phyloP scores from a whole-genome alignment of 2,888 invertebrate genomes.

The Ceramica pisi region DNA sequence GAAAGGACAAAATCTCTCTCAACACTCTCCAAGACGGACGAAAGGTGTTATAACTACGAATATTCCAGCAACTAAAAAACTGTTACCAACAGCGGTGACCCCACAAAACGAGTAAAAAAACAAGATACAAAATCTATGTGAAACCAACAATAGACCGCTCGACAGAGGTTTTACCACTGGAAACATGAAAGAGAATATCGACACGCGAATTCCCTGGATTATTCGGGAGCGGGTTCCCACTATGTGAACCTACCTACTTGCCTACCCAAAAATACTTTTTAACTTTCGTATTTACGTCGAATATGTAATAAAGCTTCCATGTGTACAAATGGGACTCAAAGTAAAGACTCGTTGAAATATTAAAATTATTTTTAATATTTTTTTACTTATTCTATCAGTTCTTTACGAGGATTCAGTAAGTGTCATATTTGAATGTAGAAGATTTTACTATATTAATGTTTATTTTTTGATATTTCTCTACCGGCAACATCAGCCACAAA shows the following conservation, averaged over 20 bases:
- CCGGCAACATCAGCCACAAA: slow-evolving; percentile 42
- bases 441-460: slow-evolving; percentile 21
- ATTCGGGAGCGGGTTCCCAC: slow-evolving; percentile 70
- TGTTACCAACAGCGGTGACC: slow-evolving; percentile 65
- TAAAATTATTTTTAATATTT: slow-evolving; percentile 8
- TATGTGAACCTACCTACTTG: slow-evolving; percentile 14
- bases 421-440: slow-evolving; percentile 13
- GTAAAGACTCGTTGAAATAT: slow-evolving; percentile 24
- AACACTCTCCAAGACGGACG: slow-evolving; percentile 33
- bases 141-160: slow-evolving; percentile 76
- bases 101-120: slow-evolving; percentile 67
- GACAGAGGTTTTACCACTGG: slow-evolving; percentile 74
- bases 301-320: slow-evolving; percentile 6
- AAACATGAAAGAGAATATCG: slow-evolving; percentile 79
- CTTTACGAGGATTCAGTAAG: not conserved
- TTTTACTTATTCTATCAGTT: not conserved
- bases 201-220: slow-evolving; percentile 72
- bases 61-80: slow-evolving; percentile 55
- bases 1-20: slow-evolving; percentile 33
- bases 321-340: not conserved
- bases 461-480: slow-evolving; percentile 37
- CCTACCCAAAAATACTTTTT: slow-evolving; percentile 52
- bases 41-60: slow-evolving; percentile 55
- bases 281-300: slow-evolving; percentile 14
- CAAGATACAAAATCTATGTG: slow-evolving; percentile 71